Base-by-base conservation (phyloP, 2,888 invertebrate species). In the Catocala fraxini region DNA sequence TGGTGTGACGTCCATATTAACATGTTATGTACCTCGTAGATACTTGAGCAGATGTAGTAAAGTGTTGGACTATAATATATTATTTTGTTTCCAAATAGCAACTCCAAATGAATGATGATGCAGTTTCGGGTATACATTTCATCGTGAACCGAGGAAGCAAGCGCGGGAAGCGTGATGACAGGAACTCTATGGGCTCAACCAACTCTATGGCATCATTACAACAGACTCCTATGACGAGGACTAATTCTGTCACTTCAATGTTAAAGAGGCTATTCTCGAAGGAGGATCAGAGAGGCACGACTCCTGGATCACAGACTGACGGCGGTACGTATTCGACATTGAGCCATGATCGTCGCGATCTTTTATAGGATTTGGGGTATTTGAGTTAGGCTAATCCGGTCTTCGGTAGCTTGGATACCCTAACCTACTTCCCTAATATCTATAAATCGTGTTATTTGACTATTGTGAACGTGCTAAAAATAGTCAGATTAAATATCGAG, bases 181-280 rank as follows among this genome's bases (percentile, higher is more conserved):
- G 90, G 45, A 91, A 93, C 71, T 92, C 94, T 0, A 87, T 91
- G 91, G 95, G 86, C 3, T 94, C 92, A 0, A 89, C 86, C n/a
- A 90, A 92, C 70, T 94, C 94, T 5, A 87, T 95, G 92, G 87
- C 85, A 65, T 98, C 87, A 88, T 96, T 68, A 89, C 96, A 89
- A 96, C 97, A 68, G 95, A 97, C 72, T 92, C 97, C 67, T 0
- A 91, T 98, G 77, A 95, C 96, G 0, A 94, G 97, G 53, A 96
- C 96, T 0, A 96, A 96, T 78, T 97, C 97, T 0, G 97, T 97
- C 42, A 97, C 97, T 0, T 97, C 96, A 10, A 96, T 97, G 80
- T 88, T 98, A 6, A 97, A 97, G 82, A 95, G 97, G 69, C 92
- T 98, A 56, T 97, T 98, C 80, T 97, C 96, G 52, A 96, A 97